Evolutionary conservation across 2,113 vertebrate genomes (phyloP).

Genomic region (Cryptotis parvus): DNA sequence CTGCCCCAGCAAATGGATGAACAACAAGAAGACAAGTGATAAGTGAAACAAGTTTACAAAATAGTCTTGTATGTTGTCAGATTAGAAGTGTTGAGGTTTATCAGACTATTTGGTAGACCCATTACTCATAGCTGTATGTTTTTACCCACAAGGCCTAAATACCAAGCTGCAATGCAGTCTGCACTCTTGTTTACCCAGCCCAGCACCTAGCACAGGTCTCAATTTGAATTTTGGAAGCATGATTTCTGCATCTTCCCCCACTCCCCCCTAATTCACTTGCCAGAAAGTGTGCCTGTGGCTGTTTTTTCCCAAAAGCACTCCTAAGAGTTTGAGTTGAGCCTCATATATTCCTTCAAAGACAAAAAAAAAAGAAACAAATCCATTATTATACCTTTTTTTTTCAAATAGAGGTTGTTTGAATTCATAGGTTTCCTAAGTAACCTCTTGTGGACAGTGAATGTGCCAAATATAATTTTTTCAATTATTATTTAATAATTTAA

Average conservation of each 20-base stretch:
- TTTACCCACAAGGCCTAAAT: not conserved
- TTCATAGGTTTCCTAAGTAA: not conserved
- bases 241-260: too few species aligned
- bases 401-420: conserved; percentile 5
- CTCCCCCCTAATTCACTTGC: not conserved
- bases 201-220: not conserved
- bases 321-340: too few species aligned
- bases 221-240: not conserved
- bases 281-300: not conserved
- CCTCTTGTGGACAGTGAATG: not conserved
- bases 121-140: not conserved
- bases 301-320: not conserved
- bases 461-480: too few species aligned
- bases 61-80: not conserved
- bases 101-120: not conserved
- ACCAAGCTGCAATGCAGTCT: not conserved
- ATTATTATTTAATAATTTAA: too few species aligned
- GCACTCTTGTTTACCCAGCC: not conserved
- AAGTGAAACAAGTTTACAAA: not conserved
- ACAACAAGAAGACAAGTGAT: too few species aligned
- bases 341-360: too few species aligned
- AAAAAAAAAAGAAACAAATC: too few species aligned
- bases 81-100: not conserved
- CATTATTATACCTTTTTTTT: too few species aligned
- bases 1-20: too few species aligned